Percentiles rank a stretch among this genome's conserved stretches.
These are phyloP conservation scores for Spisula subtruncata DNA, from an alignment of 2,888 invertebrate species.

Conservation along the genomic window DNA sequence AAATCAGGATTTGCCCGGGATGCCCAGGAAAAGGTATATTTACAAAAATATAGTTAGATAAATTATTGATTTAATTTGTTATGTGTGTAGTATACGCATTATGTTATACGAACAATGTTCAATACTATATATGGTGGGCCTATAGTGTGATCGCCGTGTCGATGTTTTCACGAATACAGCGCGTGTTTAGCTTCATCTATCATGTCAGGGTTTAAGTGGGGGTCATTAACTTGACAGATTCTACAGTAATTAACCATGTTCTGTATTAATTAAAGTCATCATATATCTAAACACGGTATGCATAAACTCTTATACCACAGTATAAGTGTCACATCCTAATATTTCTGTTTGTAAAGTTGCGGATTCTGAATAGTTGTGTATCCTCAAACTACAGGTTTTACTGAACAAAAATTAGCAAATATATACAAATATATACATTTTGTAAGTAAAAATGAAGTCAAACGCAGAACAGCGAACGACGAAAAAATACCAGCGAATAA, in stretches of 20 bases:
- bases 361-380: too few relatives aligned
- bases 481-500: too few relatives aligned
- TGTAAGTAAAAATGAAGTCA: too few relatives aligned
- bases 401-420: too few relatives aligned
- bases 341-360: too few relatives aligned
- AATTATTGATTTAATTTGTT: background rate
- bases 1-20: slow-evolving; percentile 74
- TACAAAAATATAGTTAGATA: background rate
- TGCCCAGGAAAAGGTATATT: slow-evolving; percentile 71
- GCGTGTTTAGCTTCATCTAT: background rate
- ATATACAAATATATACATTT: too few relatives aligned
- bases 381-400: too few relatives aligned
- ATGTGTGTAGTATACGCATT: background rate
- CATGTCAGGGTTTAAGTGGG: background rate
- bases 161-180: background rate
- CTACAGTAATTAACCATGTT: background rate
- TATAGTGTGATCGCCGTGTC: too few relatives aligned
- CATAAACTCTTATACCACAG: too few relatives aligned
- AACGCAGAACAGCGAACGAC: too few relatives aligned
- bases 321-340: too few relatives aligned
- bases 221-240: background rate
- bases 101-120: background rate
- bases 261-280: background rate
- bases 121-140: background rate
- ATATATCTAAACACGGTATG: too few relatives aligned